Evolutionary conservation across 2,888 invertebrate genomes (phyloP), one percentile per base, ranked within the genome.

Genomic region (Callinectes sapidus): DNA sequence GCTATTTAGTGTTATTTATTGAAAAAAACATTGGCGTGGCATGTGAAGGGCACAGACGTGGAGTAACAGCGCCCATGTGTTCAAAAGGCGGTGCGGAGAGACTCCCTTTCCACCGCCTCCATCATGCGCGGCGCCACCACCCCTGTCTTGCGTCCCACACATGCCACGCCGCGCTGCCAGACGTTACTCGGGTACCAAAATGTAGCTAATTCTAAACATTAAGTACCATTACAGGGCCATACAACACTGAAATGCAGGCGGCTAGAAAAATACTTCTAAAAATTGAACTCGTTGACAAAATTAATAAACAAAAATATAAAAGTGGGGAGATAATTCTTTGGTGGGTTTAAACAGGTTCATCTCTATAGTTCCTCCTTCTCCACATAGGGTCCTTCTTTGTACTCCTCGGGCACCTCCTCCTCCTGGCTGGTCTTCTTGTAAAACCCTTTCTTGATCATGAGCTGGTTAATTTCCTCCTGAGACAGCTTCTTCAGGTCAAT

Each of bases 401-500:
- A 94, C 90, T 95, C 89, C n/a, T 94, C 94, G 28, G 95, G 95
- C 23, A 95, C 95, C 42, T 92, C 94, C 23, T 94, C 95, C 23
- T 94, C 88, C 54, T 91, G 42, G 18, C 54, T 89, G 3, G 90
- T 66, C 90, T 94, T 95, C 90, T 94, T 94, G 92, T 92, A 95
- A 95, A 97, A 97, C 13, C 97, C 97, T 95, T 96, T 97, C 39
- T 96, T 96, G 92, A 96, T 95, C 28, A 97, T 95, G 0, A 97
- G 96, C 14, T 97, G 96, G 95, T 97, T 97, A 95, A 97, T 97
- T 95, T 97, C 97, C 55, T 97, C 95, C 48, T 97, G 96, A 66
- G 96, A 96, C 28, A 97, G 96, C 54, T 96, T 95, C 0, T 96
- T 96, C 77, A 98, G 95, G 77, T 96, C 95, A 88, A 97, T 95